These are phyloP conservation scores for Pogonomyrmex barbatus DNA, from an alignment of 1,140 invertebrate species.

Conservation along the genomic window DNA sequence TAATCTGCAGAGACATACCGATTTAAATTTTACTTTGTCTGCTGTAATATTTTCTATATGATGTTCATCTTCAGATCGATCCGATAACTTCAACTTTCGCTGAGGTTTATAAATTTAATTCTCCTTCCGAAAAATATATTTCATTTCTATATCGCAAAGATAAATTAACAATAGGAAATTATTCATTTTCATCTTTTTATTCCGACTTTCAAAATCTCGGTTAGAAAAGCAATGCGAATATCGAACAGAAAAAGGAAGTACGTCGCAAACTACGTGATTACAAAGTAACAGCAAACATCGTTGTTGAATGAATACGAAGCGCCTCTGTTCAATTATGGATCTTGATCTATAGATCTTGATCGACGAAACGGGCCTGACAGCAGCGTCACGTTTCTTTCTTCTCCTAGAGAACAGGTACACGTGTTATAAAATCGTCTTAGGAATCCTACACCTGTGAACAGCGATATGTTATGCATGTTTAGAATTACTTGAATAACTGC, in stretches of 20 bases:
- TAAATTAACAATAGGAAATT: not conserved
- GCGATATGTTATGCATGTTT: slow-evolving; percentile 77
- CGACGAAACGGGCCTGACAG: not conserved
- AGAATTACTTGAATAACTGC: slow-evolving; percentile 75
- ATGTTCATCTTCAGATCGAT: not conserved
- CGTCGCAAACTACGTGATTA: not conserved
- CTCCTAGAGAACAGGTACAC: not conserved
- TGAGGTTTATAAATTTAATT: not conserved
- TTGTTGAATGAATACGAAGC: slow-evolving; percentile 5
- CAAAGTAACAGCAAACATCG: not conserved
- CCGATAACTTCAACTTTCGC: not conserved
- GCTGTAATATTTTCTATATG: not conserved
- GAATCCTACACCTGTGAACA: slow-evolving; percentile 29
- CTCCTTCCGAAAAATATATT: not conserved
- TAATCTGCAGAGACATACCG: not conserved
- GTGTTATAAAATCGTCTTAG: slow-evolving; percentile 46
- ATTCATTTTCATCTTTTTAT: not conserved
- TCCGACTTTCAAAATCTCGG: not conserved
- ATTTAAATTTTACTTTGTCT: not conserved
- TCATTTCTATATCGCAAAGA: not conserved
- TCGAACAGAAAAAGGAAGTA: not conserved
- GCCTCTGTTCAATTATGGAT: not conserved
- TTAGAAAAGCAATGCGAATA: not conserved
- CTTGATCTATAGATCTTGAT: not conserved
- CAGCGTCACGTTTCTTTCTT: not conserved